Base-by-base conservation (phyloP, 2,888 invertebrate genomes). In the Dynastes grantii region DNA sequence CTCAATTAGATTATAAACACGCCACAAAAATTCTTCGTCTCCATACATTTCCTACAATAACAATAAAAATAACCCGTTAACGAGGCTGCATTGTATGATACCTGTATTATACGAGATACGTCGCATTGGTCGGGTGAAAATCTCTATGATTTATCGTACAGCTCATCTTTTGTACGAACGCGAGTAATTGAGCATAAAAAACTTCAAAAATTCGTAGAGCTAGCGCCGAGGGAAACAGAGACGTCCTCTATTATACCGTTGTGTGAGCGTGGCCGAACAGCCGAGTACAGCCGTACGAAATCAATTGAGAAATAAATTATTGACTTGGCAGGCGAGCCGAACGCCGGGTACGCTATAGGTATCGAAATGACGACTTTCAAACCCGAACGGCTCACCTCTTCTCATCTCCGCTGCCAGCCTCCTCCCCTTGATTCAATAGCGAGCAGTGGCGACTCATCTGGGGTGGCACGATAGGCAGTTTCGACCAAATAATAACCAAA, bases 291-390 rank as follows among this genome's bases (percentile, higher is more conserved):
- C 61, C 61, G 61, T 61, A 61, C 61, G 55, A 71, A 58, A 71
- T 71, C 71, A 71, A 71, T 71, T 58, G 55, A 71, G 71, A 71
- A 71, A 71, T 71, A 55, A 55, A 71, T 71, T 71, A 71, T 58
- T 40, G 71, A 71, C 22, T 40, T 58, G 67, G 45, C 67, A 29
- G 29, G 29, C 51, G 27, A 68, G 51, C 45, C 68, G 22, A 49
- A 37, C 68, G 68, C 22, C 27, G 4, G 27, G 37, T 5, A 71
- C 22, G 37, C 37, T 22, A 13, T 40, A 68, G 68, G 68, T 68
- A 68, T 68, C 68, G 68, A 68, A 68, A 68, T 68, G 4, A 8
- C 61, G 61, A 29, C 61, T 22, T n/a, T 55, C 13, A 37, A 37
- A 37, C 32, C 13, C 55, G 55, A 16, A 2, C 32, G 5, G 2